Base-by-base conservation (phyloP, 2,797 vertebrate genomes). In the Pseudochaenichthys georgianus region DNA sequence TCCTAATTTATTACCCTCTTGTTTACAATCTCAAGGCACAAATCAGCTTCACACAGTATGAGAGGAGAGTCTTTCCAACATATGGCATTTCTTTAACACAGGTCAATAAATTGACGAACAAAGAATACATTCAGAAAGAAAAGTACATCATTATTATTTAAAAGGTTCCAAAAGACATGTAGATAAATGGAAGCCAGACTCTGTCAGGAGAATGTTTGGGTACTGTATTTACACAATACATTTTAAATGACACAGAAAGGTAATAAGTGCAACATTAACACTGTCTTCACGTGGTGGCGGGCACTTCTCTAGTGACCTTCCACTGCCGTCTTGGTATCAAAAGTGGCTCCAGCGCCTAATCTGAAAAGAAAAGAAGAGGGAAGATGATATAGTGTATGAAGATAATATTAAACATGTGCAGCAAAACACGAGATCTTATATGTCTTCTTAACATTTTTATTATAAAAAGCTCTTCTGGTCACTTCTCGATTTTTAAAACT, bases 301-400 rank as follows among this genome's bases (percentile, higher is more conserved):
- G 38, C n/a, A 64, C 63, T 60, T 62, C 71, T 87, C 78, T 91
- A 94, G 85, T 93, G 93, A 11, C 95, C 95, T 71, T 95, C 95
- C 64, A 95, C 94, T 54, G 93, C 94, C 0, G 93, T 95, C 93
- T 95, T 95, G 81, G 93, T 93, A 70, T 94, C 95, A 87, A 95
- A 95, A 78, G 91, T 90, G 68, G 94, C 77, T 77, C 92, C 95
- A 16, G 88, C 77, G 83, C 76, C 88, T 62, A 94, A 90, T 88
- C 95, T 96, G 94, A 64, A 93, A 93, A 92, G 57, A 93, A 74
- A 82, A 87, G 47, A 75, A 46, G 53, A 82, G 58, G 19, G 4
- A 59, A 68, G 53, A 62, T 83, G 9, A 83, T 70, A 38, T 41
- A 28, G 16, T 76, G 17, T 23, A n/a, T 34, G 15, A 28, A 28